Base-by-base conservation (phyloP, 2,888 invertebrate species). In the Diarsia brunnea region DNA sequence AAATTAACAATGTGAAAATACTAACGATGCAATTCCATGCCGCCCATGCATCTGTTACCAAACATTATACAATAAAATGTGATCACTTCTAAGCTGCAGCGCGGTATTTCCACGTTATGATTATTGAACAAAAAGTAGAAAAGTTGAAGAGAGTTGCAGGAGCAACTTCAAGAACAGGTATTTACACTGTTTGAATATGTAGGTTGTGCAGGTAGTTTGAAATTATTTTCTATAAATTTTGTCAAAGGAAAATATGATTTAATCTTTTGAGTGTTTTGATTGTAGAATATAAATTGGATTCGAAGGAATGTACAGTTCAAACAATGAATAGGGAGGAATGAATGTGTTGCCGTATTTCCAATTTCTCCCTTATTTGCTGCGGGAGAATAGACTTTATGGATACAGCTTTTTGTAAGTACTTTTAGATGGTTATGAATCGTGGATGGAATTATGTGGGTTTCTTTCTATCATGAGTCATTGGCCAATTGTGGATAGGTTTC, bases 141-240 rank as follows among this genome's bases (percentile, higher is more conserved):
- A 96, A 96, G 95, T 95, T 95, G 94, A 95, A 94, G 95, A 95
- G 95, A 96, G 95, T 94, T 96, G 96, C 95, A 95, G 94, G 95
- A 94, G 95, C 95, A 95, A 96, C 95, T 96, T 95, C 90, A 95
- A 95, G 94, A 96, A 96, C 96, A 95, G 96, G 96, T 96, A 96
- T 96, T 96, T 96, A 96, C 93, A 95, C 94, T 95, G 95, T 95
- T 95, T 95, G 93, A 95, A 94, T 95, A 95, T 96, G 94, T 95
- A 95, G 94, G 93, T 93, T 95, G 93, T 94, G 91, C 90, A 92
- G 91, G 93, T 94, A 93, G 91, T 93, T 94, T 91, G 80, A 91
- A 91, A 93, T 91, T 91, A 92, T 92, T 91, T 91, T 90, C 87
- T 90, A 89, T 90, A 88, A 88, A 89, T 89, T 88, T 88, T 79